Evolutionary conservation across 2,888 invertebrate genomes (phyloP).

Genomic region (Tetramorium bicarinatum): DNA sequence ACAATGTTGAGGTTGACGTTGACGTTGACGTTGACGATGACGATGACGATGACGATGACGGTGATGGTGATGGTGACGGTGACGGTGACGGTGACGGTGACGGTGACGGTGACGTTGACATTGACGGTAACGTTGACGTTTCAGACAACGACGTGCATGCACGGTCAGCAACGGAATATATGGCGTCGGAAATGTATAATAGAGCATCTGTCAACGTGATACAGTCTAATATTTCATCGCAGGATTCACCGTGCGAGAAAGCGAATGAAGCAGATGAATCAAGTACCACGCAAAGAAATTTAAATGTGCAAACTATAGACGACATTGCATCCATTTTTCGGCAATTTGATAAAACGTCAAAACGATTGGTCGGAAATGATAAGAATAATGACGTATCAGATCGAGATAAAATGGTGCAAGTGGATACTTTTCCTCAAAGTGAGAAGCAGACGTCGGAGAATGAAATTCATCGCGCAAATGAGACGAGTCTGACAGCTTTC

Average conservation of each 20-base stretch:
- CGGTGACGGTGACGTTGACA: not conserved
- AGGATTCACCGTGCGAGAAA: not conserved
- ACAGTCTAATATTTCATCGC: not conserved
- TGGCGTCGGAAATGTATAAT: not conserved
- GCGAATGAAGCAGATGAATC: not conserved
- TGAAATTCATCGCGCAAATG: not conserved
- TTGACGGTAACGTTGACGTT: not conserved
- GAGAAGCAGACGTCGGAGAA: not conserved
- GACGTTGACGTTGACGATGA: conserved; percentile 4
- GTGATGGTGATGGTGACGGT: not conserved
- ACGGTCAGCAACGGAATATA: not conserved
- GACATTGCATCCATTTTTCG: not conserved
- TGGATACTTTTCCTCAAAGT: not conserved
- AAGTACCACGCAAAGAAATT: not conserved
- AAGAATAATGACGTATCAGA: not conserved
- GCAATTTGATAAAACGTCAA: conserved; percentile 22
- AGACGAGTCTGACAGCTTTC: not conserved
- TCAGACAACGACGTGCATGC: not conserved
- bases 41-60: not conserved
- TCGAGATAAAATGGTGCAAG: not conserved
- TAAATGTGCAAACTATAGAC: not conserved
- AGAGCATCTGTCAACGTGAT: not conserved
- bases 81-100: not conserved
- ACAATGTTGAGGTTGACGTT: not conserved
- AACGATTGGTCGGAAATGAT: not conserved